Evolutionary conservation across 23 tunicate species (phyloP).

Genomic region (Trididemnum clinides): DNA sequence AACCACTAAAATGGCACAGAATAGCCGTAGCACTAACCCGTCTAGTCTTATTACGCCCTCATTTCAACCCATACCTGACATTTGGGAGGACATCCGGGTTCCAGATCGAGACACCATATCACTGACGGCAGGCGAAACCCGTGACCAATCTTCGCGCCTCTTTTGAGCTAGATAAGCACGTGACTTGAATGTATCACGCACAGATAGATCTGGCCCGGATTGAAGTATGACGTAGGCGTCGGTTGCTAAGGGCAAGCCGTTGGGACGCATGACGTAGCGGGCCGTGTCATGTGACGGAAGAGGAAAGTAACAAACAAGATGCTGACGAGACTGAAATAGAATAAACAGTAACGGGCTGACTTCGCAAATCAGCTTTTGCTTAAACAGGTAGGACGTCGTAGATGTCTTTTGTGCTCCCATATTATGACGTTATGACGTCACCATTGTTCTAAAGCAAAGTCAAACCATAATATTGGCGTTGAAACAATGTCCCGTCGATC

Average conservation of each 20-base stretch:
- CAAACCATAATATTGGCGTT: no score
- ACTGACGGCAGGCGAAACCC: constrained; percentile 84
- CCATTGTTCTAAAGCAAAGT: no score
- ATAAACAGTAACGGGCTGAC: no score
- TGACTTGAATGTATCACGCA: constrained; percentile 74
- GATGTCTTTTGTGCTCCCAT: no score
- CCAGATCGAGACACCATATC: constrained; percentile 91
- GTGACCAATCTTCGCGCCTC: constrained; percentile 82
- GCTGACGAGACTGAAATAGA: constrained; percentile 68
- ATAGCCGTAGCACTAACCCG: no score
- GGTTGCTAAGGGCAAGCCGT: constrained; percentile 19
- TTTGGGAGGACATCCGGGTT: constrained; percentile 81
- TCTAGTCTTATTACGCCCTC: no score
- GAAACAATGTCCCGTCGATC: no score
- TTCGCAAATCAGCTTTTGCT: no score
- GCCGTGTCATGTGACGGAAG: constrained; percentile 46
- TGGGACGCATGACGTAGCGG: not conserved
- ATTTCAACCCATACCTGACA: no score
- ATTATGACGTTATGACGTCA: no score
- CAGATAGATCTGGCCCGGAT: constrained; percentile 60
- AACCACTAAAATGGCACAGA: no score
- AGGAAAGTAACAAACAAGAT: constrained; percentile 54
- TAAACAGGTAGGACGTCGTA: no score
- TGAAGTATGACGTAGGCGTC: constrained; percentile 65
- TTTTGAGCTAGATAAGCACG: constrained; percentile 84